A percentile compares a stretch with the other conserved stretches of the same genome.
These are phyloP conservation scores for Amphimallon solstitiale DNA, from an alignment of 2,888 invertebrate genomes.

Conservation along the genomic window DNA sequence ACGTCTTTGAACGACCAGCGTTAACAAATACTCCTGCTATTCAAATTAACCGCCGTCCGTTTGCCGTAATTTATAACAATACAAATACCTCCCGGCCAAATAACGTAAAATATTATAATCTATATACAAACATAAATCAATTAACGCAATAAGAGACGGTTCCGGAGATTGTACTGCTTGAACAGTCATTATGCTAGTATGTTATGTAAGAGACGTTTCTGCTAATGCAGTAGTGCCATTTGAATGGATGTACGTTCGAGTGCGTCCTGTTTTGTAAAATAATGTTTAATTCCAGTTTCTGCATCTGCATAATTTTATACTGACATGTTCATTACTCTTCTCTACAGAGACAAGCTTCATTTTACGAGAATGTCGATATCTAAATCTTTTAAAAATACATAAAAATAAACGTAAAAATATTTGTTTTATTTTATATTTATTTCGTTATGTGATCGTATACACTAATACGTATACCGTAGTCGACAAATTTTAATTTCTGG, in stretches of 20 bases:
- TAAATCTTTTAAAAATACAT: too few relatives aligned
- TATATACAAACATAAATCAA: slow-evolving; percentile 22
- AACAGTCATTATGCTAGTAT: slow-evolving; percentile 9
- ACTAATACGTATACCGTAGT: too few relatives aligned
- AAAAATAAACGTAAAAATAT: too few relatives aligned
- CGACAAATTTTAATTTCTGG: too few relatives aligned
- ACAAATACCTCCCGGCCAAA: slow-evolving; percentile 15
- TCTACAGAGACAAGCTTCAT: too few relatives aligned
- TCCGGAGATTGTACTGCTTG: not conserved
- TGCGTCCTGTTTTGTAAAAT: not conserved
- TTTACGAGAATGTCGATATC: too few relatives aligned
- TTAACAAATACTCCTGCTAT: not conserved
- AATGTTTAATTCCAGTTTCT: too few relatives aligned
- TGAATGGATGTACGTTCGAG: slow-evolving; percentile 5
- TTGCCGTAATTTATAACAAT: slow-evolving; percentile 14
- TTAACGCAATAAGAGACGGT: slow-evolving; percentile 23
- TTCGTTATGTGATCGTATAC: too few relatives aligned
- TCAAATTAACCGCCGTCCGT: slow-evolving; percentile 5
- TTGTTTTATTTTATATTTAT: too few relatives aligned
- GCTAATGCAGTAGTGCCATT: not conserved
- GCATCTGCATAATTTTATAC: too few relatives aligned
- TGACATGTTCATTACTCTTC: too few relatives aligned
- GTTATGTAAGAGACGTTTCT: not conserved
- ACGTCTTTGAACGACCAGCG: not conserved
- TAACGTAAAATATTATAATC: slow-evolving; percentile 4